Base-by-base conservation (phyloP, 2,113 vertebrate genomes). In the Pipra filicauda region DNA sequence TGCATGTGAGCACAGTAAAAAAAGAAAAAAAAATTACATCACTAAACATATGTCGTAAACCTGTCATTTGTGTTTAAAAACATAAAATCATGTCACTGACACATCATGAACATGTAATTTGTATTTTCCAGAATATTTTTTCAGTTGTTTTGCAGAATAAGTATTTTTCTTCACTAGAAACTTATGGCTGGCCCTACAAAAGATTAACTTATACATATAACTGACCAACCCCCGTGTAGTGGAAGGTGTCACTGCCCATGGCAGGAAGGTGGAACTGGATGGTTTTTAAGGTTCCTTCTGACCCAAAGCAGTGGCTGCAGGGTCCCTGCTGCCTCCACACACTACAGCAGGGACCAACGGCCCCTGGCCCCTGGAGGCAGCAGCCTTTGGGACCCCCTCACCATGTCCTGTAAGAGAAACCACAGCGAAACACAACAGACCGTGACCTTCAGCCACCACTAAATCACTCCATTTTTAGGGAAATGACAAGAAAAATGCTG, bases 301-400 rank as follows among this genome's bases (percentile, higher is more conserved):
- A 28, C 22, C 27, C 35, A 18, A 27, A 41, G 5, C 33, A 61
- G 62, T 2, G 2, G 54, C 46, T 2, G 0, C 15, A 0, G 1
- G 37, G 61, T 52, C 69, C 37, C 59, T 74, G 69, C 61, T 39
- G 61, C 61, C 76, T 59, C 69, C 52, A 52, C 61, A 52, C 30
- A 62, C 69, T 0, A 14, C 24, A 46, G 31, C 21, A 22, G 64
- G 62, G 41, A 62, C 41, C 9, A 24, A 12, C 6, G n/a, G 55
- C 41, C 33, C 67, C 57, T 14, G 14, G 55, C 35, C 73, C 59
- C 70, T 31, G 51, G 26, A 54, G 71, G 61, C 78, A 62, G 71
- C 79, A 76, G 71, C 64, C 54, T 55, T 33, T 43, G 55, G 79
- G 72, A 72, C 35, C 55, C 64, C 8, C 65, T 90, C 72, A 37